Percentiles rank a stretch among this genome's conserved stretches.
Conservation (phyloP, 2,797 vertebrate genomes). For the Phoeniculus purpureus region DNA sequence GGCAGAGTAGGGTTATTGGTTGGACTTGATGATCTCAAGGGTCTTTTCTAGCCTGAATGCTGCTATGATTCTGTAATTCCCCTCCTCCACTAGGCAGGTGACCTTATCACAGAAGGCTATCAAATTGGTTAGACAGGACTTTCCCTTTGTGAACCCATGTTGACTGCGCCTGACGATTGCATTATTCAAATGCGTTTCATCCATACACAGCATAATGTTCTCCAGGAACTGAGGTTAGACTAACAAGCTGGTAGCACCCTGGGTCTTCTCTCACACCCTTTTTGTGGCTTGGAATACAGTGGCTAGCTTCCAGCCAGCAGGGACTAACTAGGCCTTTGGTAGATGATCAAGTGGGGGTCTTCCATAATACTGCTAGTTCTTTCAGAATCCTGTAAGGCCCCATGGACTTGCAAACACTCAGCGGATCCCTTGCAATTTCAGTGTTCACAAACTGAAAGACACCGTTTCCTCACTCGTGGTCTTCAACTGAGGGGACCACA, state of each 20-base stretch:
- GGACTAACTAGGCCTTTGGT: no score
- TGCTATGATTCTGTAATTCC: background rate
- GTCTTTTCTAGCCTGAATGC: no score
- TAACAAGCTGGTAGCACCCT: background rate
- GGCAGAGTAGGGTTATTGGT: no score
- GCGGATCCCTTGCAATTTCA: no score
- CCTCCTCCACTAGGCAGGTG: background rate
- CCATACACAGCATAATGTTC: background rate
- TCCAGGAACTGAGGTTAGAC: background rate
- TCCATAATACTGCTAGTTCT: no score
- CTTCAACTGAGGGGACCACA: no score
- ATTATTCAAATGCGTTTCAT: background rate
- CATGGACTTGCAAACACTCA: no score
- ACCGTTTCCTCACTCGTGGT: no score
- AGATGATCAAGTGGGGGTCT: no score
- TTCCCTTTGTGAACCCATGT: background rate
- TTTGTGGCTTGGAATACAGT: background rate
- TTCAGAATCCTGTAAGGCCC: no score
- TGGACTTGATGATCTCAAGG: no score
- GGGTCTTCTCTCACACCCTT: background rate
- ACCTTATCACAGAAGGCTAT: background rate
- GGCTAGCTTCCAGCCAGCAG: background rate
- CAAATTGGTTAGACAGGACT: background rate
- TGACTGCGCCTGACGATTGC: background rate
- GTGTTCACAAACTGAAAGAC: no score